Evolutionary conservation across 1,140 invertebrate species (phyloP).

Genomic region (Calycopis cecrops): DNA sequence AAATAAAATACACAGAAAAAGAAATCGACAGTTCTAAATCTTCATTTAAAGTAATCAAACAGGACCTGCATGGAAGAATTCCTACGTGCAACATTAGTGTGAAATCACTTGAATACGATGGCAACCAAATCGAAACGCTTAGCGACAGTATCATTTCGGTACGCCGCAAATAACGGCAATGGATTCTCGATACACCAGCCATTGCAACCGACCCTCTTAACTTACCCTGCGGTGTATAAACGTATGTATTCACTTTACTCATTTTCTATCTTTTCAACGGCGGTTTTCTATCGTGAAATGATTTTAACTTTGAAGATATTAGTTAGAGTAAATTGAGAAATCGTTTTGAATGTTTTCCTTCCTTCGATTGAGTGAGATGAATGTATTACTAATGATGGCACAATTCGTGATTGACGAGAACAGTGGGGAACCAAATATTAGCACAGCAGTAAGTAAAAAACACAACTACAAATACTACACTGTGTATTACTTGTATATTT

Average conservation of each 20-base stretch:
- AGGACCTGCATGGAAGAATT: not conserved
- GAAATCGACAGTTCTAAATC: too few relatives aligned
- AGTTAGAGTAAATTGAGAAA: too few relatives aligned
- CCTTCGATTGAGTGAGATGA: too few relatives aligned
- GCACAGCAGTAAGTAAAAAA: too few relatives aligned
- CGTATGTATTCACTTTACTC: slow-evolving; percentile 31
- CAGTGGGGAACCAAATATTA: too few relatives aligned
- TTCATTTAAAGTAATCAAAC: too few relatives aligned
- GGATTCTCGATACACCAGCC: slow-evolving; percentile 61
- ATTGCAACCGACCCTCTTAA: slow-evolving; percentile 42
- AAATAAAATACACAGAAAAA: too few relatives aligned
- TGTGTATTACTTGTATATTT: too few relatives aligned
- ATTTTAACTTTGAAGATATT: not conserved
- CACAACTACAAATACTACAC: too few relatives aligned
- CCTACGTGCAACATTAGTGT: slow-evolving; percentile 14
- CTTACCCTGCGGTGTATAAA: slow-evolving; percentile 35
- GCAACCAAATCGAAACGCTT: slow-evolving; percentile 56
- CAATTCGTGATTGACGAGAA: too few relatives aligned
- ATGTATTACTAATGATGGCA: too few relatives aligned
- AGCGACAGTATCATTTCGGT: slow-evolving; percentile 52
- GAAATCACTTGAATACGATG: slow-evolving; percentile 1
- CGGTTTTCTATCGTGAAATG: not conserved
- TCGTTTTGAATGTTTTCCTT: too few relatives aligned
- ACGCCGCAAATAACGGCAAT: slow-evolving; percentile 59
- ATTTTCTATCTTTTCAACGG: slow-evolving; percentile 15